phyloP scores from a whole-genome alignment of 2,888 invertebrate genomes.

The Acronicta alni region DNA sequence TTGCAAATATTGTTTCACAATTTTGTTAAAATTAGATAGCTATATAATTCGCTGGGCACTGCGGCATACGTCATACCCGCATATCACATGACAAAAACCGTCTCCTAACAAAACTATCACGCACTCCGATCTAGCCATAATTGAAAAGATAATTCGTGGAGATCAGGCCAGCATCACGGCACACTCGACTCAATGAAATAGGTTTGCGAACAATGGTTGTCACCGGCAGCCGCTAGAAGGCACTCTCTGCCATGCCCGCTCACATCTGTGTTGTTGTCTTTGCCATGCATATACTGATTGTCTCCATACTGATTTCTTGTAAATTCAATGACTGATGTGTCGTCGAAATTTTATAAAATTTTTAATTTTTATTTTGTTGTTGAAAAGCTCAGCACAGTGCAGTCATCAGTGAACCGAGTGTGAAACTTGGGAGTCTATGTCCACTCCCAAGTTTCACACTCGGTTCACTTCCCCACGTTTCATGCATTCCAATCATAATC shows the following conservation, averaged over 20 bases:
- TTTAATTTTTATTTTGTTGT: too few species aligned
- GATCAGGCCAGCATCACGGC: constrained; percentile 29
- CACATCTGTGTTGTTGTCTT: constrained; percentile 35
- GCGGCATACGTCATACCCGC: background rate
- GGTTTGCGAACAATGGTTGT: constrained; percentile 53
- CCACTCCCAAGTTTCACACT: too few species aligned
- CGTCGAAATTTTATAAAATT: too few species aligned
- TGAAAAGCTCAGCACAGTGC: background rate
- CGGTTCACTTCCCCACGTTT: too few species aligned
- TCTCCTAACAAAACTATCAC: constrained; percentile 31
- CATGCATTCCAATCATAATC: too few species aligned
- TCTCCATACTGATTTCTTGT: constrained; percentile 17
- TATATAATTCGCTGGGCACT: too few species aligned
- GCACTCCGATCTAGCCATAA: constrained; percentile 30
- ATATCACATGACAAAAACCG: constrained; percentile 15
- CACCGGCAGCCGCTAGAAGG: constrained; percentile 41
- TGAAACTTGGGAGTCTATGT: too few species aligned
- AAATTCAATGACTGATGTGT: constrained; percentile 19
- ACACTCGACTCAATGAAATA: constrained; percentile 41
- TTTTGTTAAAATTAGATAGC: too few species aligned
- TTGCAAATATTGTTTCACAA: too few species aligned
- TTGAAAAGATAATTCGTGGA: constrained; percentile 46
- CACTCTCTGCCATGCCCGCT: constrained; percentile 7
- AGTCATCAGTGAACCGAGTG: too few species aligned
- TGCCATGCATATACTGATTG: constrained; percentile 22